Conservation (phyloP, 2,888 invertebrate species). For the Athalia rosae region DNA sequence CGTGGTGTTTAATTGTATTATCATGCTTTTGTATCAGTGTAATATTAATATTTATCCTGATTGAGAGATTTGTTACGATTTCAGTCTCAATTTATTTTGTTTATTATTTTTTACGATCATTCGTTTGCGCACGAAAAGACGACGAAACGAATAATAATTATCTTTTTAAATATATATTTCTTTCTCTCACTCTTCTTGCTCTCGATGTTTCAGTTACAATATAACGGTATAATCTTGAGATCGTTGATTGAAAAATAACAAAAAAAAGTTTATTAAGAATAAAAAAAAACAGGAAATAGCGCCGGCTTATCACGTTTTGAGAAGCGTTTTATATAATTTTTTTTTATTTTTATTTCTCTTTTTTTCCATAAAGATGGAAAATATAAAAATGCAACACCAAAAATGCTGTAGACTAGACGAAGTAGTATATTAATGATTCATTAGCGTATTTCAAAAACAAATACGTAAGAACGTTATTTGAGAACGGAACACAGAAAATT, state of each 20-base stretch:
- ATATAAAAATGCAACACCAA: slow-evolving; percentile 2
- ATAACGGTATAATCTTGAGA: slow-evolving; percentile 15
- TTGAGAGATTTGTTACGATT: slow-evolving; percentile 37
- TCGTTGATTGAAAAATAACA: slow-evolving; percentile 14
- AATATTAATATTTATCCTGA: slow-evolving; percentile 13
- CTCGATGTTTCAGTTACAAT: slow-evolving; percentile 17
- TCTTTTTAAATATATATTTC: background rate
- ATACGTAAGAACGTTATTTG: too few relatives aligned
- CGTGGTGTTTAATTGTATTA: slow-evolving; percentile 4
- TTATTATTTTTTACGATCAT: background rate
- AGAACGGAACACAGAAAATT: too few relatives aligned
- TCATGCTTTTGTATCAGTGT: background rate
- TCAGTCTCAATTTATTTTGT: slow-evolving; percentile 31
- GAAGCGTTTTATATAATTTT: slow-evolving; percentile 40
- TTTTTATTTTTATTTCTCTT: slow-evolving; percentile 39
- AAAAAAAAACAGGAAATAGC: background rate
- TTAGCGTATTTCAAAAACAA: too few relatives aligned
- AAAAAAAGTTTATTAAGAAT: too few relatives aligned
- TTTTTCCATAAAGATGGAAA: slow-evolving; percentile 15
- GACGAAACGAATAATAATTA: background rate
- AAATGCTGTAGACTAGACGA: background rate
- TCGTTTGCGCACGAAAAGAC: background rate
- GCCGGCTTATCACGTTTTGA: slow-evolving; percentile 40
- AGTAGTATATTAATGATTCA: background rate
- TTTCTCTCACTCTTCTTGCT: background rate